Evolutionary conservation across 2,888 invertebrate species (phyloP), one percentile per base, ranked within the genome.

Genomic region (Hetaerina titia): DNA sequence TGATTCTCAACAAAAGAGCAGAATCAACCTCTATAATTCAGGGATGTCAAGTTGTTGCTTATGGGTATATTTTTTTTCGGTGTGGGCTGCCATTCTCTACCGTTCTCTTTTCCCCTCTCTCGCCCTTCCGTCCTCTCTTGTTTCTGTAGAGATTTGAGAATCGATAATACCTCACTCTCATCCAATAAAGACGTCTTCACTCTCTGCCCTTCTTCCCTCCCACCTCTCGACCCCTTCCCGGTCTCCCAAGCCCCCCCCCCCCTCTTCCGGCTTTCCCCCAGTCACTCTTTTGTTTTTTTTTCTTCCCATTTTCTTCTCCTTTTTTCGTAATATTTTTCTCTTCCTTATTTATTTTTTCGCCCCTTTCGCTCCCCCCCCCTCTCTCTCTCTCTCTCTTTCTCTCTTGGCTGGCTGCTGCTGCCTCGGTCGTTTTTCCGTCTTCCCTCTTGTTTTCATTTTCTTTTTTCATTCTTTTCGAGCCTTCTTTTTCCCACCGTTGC

Each of bases 181-280:
- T 81, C 81, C 81, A 81, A 81, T 81, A 81, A 81, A 81, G 81
- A 81, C 81, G 81, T 81, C 81, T 81, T 81, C 81, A 81, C 81
- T 81, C 45, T 45, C 31, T 31, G n/a, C 81, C 81, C 31, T 31
- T 11, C 81, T 11, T 31, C 81, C 22, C 15, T 13, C 81, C 31
- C 22, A 8, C 69, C 31, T 13, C 22, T 22, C 13, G 25, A 69
- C 81, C 81, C 81, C 25, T 2, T 31, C 31, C 31, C 31, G 45
- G 4, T 45, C 81, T 81, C 81, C 22, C 69, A 17, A 7, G 17
- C 22, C 22, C 69, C 69, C n/a, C n/a, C 31, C 25, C 13, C 31
- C 31, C 81, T 4, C 31, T 31, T 11, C n/a, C 22, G 8, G 8
- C 8, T 31, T 81, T 2, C 31, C 81, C 7, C 4, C 31, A 25